Base-by-base conservation (phyloP, 2,113 vertebrate genomes). In the Procavia capensis region DNA sequence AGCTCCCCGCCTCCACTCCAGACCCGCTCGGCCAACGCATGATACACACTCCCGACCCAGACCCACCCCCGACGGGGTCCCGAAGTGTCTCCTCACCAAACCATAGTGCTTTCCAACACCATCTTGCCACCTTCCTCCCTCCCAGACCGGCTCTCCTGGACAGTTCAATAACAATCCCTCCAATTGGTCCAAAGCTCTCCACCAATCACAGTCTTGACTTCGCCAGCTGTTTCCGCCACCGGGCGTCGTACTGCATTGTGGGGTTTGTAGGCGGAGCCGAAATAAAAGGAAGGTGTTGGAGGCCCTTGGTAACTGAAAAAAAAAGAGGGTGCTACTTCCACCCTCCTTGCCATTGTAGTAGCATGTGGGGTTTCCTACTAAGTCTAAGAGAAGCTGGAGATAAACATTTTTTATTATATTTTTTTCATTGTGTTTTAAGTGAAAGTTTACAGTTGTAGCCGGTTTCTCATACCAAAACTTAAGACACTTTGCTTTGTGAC, bases 31-130 rank as follows among this genome's bases (percentile, higher is more conserved):
- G 66, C 63, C 72, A 78, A 31, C 14, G 43, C 11, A 29, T 47
- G 6, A 13, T 57, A 87, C 9, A 43, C 36, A 31, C 10, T 85
- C n/a, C n/a, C 2, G 25, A 75, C 66, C 54, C 72, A 9, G n/a
- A 3, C 66, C 50, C 34, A 5, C 59, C 45, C 41, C 54, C 17
- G 31, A 2, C 25, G 9, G 22, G 25, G 10, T 6, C 88, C 95
- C 88, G 3, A 36, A 8, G 8, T 39, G 39, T 63, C 25, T 86
- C 68, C 99, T 99, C 99, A 99, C 99, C 99, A 99, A 95, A 99
- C 99, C 99, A 99, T 99, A 97, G 99, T 99, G 98, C 99, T 99
- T 98, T 99, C 99, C 90, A 99, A 99, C 98, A 98, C 99, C 99
- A 99, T 99, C 98, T 99, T 99, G 99, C 97, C 98, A 64, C 93